Evolutionary conservation across 2,797 vertebrate species (phyloP), one percentile per base, ranked within the genome.

Genomic region (Arnoldichthys spilopterus): DNA sequence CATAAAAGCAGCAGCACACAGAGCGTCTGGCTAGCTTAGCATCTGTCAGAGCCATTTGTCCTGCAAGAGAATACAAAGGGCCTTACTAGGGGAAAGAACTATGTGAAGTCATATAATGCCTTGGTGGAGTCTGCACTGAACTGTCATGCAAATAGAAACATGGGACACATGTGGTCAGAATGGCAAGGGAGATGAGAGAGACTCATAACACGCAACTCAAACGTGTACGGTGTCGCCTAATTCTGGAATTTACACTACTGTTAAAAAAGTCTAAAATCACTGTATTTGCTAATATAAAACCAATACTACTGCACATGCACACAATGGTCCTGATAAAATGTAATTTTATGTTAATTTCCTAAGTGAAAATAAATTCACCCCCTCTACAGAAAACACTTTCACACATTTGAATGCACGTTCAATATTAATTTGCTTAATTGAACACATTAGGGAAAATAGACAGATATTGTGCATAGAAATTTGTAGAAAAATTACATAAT

Each of bases 31-130:
- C 54, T 74, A 85, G 82, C 85, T 83, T 82, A 74, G 83, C 74
- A 84, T 87, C 79, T 70, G 30, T 75, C 72, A 86, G 88, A 88
- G 84, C 85, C 88, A 87, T 91, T 86, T 82, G 77, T 61, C 37
- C 47, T 79, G 16, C 34, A 69, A 79, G 63, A 68, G 64, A 81
- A 81, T 64, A 58, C 16, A 66, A 11, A 63, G 53, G 69, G 63
- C 24, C 24, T 68, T 64, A 70, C 71, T 66, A 75, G 62, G 28
- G 74, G 80, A 80, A 82, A 77, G 59, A 78, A 59, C 43, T 22
- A 62, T 40, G 72, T 34, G 40, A 72, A 76, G 63, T 24, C 56
- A 79, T 59, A 71, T 47, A 66, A 54, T 61, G 71, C 64, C 30
- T 34, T 58, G 63, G 78, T 77, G 62, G 20, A 62, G 67, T 67